Conservation (phyloP, 2,113 vertebrate species). For the Columbina picui region DNA sequence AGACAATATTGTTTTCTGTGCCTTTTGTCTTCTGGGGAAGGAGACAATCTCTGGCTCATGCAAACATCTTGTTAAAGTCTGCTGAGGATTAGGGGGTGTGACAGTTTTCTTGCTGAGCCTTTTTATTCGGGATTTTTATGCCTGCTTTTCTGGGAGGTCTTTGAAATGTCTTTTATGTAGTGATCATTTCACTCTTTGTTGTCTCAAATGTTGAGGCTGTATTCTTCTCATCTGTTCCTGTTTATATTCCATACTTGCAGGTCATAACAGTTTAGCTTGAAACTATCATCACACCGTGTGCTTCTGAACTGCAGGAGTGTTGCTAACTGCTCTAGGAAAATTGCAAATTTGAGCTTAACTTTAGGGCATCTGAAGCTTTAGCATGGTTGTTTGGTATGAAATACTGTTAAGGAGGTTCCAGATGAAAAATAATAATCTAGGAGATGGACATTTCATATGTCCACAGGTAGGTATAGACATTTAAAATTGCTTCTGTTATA, state of each 20-base stretch:
- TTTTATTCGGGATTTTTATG: slow-evolving; percentile 74
- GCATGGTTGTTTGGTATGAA: neutral
- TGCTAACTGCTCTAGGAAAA: neutral
- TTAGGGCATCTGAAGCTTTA: neutral
- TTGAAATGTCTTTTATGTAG: slow-evolving; percentile 75
- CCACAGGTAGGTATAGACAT: neutral
- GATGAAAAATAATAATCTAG: neutral
- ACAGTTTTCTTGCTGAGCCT: slow-evolving; percentile 69
- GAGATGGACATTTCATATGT: neutral
- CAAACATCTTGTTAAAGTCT: slow-evolving; percentile 76
- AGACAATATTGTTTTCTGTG: slow-evolving; percentile 56
- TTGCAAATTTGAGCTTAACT: neutral
- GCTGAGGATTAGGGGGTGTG: slow-evolving; percentile 72
- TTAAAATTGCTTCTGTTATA: neutral
- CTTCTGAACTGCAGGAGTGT: neutral
- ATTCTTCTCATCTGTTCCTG: slow-evolving; percentile 58
- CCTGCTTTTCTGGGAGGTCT: slow-evolving; percentile 72
- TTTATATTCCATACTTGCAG: slow-evolving; percentile 52
- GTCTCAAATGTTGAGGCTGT: slow-evolving; percentile 61
- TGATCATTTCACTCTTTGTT: slow-evolving; percentile 74
- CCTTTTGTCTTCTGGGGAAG: slow-evolving; percentile 73
- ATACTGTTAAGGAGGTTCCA: slow-evolving; percentile 22
- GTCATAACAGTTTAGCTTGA: slow-evolving; percentile 50
- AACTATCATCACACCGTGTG: neutral
- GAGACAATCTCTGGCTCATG: slow-evolving; percentile 65